These are phyloP conservation scores for Anguilla megastoma DNA, from an alignment of 2,797 vertebrate species.

Conservation along the genomic window DNA sequence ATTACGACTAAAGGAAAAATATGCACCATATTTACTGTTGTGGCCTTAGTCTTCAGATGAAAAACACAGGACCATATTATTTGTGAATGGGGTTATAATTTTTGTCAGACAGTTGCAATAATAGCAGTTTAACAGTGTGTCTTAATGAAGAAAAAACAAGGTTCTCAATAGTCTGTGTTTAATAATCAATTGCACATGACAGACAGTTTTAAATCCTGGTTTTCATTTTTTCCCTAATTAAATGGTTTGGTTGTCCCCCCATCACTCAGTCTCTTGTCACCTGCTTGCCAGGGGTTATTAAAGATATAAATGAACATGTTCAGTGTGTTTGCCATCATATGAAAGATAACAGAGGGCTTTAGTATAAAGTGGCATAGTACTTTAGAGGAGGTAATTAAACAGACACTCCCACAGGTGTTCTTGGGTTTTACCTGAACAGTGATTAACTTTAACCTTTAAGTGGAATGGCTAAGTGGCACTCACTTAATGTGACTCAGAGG, in stretches of 20 bases:
- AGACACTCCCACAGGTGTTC: not conserved
- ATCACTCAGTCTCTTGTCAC: not conserved
- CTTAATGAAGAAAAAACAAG: not conserved
- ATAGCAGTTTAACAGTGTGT: not conserved
- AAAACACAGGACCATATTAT: not conserved
- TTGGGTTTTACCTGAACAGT: not conserved
- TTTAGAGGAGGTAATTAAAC: not conserved
- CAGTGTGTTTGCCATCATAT: conserved; percentile 16
- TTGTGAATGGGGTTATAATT: not conserved
- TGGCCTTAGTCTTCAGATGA: not conserved
- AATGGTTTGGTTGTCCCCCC: not conserved
- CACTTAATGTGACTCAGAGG: not conserved
- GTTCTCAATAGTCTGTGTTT: not conserved
- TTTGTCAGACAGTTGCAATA: not conserved
- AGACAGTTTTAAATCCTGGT: not conserved
- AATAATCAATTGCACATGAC: not conserved
- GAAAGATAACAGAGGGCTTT: not conserved
- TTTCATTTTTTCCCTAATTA: not conserved
- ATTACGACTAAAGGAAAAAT: not conserved
- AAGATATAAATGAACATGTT: conserved; percentile 22
- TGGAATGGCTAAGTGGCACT: not conserved
- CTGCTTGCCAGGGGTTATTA: conserved; percentile 11
- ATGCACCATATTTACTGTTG: not conserved
- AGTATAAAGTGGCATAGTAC: not conserved
- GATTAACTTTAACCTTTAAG: not conserved